Evolutionary conservation across 1,140 invertebrate genomes (phyloP).

Genomic region (honey bee (Apis mellifera)): DNA sequence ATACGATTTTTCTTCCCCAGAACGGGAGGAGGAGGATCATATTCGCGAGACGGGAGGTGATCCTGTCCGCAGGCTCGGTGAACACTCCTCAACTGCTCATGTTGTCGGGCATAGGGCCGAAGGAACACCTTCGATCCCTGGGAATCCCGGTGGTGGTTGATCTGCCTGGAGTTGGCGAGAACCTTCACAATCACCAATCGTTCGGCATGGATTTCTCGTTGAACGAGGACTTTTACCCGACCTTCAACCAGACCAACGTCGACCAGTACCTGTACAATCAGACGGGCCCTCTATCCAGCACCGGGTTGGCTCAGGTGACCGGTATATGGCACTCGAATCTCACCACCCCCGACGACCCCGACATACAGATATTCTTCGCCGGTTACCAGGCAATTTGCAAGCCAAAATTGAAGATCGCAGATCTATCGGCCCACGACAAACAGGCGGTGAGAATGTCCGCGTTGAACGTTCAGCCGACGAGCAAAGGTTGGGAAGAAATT

Average conservation of each 20-base stretch:
- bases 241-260: conserved; percentile 40
- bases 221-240: background rate
- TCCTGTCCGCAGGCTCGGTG: conserved; percentile 78
- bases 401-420: conserved; percentile 70
- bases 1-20: too few species aligned
- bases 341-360: conserved; percentile 79
- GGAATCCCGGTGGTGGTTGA: conserved; percentile 74
- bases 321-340: conserved; percentile 83
- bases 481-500: conserved; percentile 86
- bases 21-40: conserved; percentile 73
- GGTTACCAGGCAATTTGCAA: conserved; percentile 76
- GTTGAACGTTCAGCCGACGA: conserved; percentile 87
- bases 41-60: conserved; percentile 76
- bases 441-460: conserved; percentile 82
- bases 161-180: conserved; percentile 83
- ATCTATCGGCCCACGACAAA: background rate
- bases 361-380: conserved; percentile 80
- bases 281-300: conserved; percentile 89
- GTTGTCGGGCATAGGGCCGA: conserved; percentile 83
- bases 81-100: conserved; percentile 82
- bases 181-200: conserved; percentile 81
- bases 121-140: conserved; percentile 75
- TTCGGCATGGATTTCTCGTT: conserved; percentile 66
- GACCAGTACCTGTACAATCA: conserved; percentile 79
- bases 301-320: conserved; percentile 85